phyloP scores from a whole-genome alignment of 2,888 invertebrate species.

The Ypsolopha scabrella region DNA sequence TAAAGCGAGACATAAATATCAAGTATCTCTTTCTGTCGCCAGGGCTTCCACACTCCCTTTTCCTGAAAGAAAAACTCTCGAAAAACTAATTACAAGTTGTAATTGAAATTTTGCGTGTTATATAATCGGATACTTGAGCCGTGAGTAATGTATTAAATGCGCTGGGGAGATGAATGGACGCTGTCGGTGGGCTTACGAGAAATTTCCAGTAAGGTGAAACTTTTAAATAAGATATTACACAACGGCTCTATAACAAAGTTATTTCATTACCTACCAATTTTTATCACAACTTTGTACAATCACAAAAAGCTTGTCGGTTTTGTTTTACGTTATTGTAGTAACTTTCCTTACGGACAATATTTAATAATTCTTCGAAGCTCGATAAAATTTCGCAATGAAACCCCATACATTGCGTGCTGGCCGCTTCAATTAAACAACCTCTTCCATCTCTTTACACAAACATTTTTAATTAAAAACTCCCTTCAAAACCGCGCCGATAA shows the following conservation, averaged over 20 bases:
- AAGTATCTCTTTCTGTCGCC: slow-evolving; percentile 31
- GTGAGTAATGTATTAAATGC: slow-evolving; percentile 69
- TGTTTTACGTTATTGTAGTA: background rate
- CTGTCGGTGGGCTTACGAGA: slow-evolving; percentile 41
- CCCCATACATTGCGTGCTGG: slow-evolving; percentile 1
- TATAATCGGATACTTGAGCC: slow-evolving; percentile 72
- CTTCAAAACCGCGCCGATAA: slow-evolving; percentile 50
- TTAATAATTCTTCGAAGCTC: background rate
- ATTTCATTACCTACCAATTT: background rate
- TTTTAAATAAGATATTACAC: slow-evolving; percentile 4
- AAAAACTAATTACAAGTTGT: slow-evolving; percentile 73
- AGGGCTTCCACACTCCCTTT: slow-evolving; percentile 50
- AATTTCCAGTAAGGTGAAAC: slow-evolving; percentile 12
- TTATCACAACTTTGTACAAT: background rate
- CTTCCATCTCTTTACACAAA: slow-evolving; percentile 21
- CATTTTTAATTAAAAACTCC: slow-evolving; percentile 57
- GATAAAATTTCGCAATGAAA: too few species aligned
- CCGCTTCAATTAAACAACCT: slow-evolving; percentile 28
- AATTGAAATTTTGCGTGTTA: slow-evolving; percentile 73
- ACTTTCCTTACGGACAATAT: background rate
- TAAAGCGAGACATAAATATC: slow-evolving; percentile 22
- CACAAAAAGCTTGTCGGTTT: background rate
- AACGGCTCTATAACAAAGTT: slow-evolving; percentile 1
- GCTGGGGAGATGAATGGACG: slow-evolving; percentile 60
- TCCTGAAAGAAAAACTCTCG: slow-evolving; percentile 71